These are phyloP conservation scores for Molorchus minor DNA, from an alignment of 2,888 invertebrate genomes.

Conservation along the genomic window DNA sequence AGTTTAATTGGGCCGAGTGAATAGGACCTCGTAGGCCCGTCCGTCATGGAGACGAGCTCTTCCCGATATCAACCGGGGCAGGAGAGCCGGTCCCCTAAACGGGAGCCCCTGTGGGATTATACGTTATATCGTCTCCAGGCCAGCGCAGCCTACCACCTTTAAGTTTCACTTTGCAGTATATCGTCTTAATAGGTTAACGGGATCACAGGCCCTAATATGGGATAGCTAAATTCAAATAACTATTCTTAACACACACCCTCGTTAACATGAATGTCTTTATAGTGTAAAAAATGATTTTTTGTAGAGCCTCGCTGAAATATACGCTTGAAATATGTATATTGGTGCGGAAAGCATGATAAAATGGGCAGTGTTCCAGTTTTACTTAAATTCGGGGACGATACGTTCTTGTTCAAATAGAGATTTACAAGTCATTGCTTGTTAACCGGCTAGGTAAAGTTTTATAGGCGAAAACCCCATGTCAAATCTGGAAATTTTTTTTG, in stretches of 20 bases:
- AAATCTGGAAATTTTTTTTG: too few species aligned
- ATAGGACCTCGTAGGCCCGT: constrained; percentile 54
- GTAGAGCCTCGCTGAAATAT: neutral
- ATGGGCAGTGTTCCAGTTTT: too few species aligned
- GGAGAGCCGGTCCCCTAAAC: constrained; percentile 44
- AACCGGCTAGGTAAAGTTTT: too few species aligned
- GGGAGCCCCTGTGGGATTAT: constrained; percentile 54
- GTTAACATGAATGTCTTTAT: constrained; percentile 21
- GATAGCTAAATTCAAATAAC: constrained; percentile 28
- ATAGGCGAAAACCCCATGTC: too few species aligned
- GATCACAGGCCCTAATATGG: constrained; percentile 31
- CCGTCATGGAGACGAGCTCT: constrained; percentile 48
- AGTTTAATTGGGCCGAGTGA: constrained; percentile 53
- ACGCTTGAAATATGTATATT: too few species aligned
- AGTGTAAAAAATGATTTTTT: constrained; percentile 19
- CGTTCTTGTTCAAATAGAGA: too few species aligned
- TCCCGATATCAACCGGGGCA: constrained; percentile 46
- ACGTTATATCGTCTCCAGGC: constrained; percentile 52
- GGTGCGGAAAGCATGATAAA: too few species aligned
- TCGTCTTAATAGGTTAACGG: constrained; percentile 54
- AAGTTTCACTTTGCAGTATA: constrained; percentile 56
- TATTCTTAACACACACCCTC: constrained; percentile 27
- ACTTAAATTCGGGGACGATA: too few species aligned
- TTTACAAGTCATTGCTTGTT: too few species aligned
- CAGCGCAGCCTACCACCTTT: constrained; percentile 45